Evolutionary conservation across 2,113 vertebrate species (phyloP).

Genomic region (Ctenomys sociabilis): DNA sequence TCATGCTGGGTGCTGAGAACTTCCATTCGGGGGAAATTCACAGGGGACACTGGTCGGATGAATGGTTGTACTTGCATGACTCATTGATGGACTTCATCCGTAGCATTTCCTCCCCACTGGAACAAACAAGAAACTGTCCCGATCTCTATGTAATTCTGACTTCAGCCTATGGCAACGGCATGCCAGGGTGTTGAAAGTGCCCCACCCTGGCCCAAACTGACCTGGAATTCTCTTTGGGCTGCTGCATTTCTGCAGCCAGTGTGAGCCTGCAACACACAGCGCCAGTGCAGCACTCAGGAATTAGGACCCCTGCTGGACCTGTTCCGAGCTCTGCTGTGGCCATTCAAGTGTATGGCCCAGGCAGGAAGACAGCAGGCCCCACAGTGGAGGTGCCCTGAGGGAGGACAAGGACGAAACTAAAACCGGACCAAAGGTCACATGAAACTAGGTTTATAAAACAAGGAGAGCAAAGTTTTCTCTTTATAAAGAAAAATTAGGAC

Average conservation of each 20-base stretch:
- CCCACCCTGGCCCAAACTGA: background rate
- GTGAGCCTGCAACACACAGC: background rate
- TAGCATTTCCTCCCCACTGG: background rate
- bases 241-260: background rate
- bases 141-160: background rate
- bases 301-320: background rate
- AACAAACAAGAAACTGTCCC: background rate
- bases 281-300: no score
- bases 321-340: background rate
- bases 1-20: background rate
- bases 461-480: background rate
- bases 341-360: background rate
- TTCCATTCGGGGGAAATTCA: background rate
- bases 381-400: background rate
- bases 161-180: background rate
- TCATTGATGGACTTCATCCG: background rate
- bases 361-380: background rate
- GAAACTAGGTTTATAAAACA: slow-evolving; percentile 7
- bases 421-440: background rate
- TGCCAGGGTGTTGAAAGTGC: background rate
- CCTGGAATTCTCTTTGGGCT: background rate
- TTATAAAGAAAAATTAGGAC: slow-evolving; percentile 30
- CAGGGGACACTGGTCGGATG: background rate
- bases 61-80: background rate
- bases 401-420: background rate